Base-by-base conservation (phyloP, 37 sponge, comb jelly and placozoan species). In the Chondrilla cf. caribensis region DNA sequence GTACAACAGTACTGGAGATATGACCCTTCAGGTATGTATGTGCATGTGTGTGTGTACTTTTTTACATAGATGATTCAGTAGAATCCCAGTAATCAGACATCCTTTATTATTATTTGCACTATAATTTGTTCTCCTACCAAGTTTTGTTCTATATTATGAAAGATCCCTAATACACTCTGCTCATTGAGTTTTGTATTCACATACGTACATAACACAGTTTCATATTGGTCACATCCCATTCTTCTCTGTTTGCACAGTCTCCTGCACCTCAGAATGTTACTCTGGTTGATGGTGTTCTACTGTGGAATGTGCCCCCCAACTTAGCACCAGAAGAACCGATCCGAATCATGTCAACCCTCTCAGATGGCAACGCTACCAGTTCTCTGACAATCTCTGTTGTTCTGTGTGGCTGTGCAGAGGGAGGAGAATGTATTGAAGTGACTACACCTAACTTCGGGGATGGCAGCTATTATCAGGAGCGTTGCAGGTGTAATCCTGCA, bases 371-470 rank as follows among this genome's bases (percentile, higher is more conserved):
- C 33, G 35, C 68, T 3, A 67, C 68, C 68, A 67, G 32, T 33
- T 33, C 68, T 31, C 68, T 67, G 4, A 8, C 68, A 1, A 17
- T 67, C 2, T 67, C 32, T 67, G 68, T 67, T 33, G 35, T 67
- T 67, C 35, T 67, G 17, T 67, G 68, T 29, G 68, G 68, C 17
- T 67, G 68, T 29, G 33, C 68, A 31, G 68, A 67, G 33, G 68
- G 68, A 3, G 68, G 68, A 33, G 29, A 28, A 29, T 67, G 68
- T 29, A 26, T 67, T 33, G 35, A 67, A 67, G 68, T 67, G 26
- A 67, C 68, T 33, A 67, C 68, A 29, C 68, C 68, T 33, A 67
- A 67, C 33, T 67, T 67, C 35, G 68, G 35, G 2, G 33, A 8
- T 6, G 35, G 35, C 33, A 67, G 35, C 33, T 67, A 67, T 33